Percentiles rank a stretch among this genome's conserved stretches.
phyloP scores from a whole-genome alignment of 2,888 invertebrate genomes.

The Stratiomys singularior region DNA sequence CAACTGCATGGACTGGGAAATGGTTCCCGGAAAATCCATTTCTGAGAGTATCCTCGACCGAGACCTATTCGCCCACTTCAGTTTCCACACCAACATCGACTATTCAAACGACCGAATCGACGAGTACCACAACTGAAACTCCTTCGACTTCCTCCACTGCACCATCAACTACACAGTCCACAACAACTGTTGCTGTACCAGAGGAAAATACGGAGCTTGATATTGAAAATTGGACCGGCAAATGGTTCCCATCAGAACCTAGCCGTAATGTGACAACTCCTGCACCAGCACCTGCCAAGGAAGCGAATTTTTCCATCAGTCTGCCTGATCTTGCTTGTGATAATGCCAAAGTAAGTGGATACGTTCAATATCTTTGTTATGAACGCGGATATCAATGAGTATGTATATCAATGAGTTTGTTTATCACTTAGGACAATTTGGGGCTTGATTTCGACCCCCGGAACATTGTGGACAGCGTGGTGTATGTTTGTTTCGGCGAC shows the following conservation, averaged over 20 bases:
- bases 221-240: constrained; percentile 52
- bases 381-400: background rate
- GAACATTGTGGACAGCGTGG: constrained; percentile 56
- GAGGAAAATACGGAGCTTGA: background rate
- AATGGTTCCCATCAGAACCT: constrained; percentile 57
- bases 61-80: constrained; percentile 6
- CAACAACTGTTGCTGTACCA: background rate
- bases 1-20: constrained; percentile 60
- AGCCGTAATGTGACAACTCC: constrained; percentile 42
- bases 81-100: constrained; percentile 48
- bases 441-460: constrained; percentile 57
- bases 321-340: constrained; percentile 69
- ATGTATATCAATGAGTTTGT: background rate
- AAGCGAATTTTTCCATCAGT: constrained; percentile 69
- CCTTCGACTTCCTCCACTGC: background rate
- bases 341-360: constrained; percentile 71
- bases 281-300: constrained; percentile 54
- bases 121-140: background rate
- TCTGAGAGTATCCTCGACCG: constrained; percentile 50
- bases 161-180: background rate
- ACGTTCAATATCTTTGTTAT: too few species aligned
- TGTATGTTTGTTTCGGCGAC: constrained; percentile 71
- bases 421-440: constrained; percentile 54
- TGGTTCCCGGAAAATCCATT: constrained; percentile 64
- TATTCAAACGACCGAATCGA: background rate